Evolutionary conservation across 2,113 vertebrate species (phyloP).

Genomic region (Psittacula cyanocephala): DNA sequence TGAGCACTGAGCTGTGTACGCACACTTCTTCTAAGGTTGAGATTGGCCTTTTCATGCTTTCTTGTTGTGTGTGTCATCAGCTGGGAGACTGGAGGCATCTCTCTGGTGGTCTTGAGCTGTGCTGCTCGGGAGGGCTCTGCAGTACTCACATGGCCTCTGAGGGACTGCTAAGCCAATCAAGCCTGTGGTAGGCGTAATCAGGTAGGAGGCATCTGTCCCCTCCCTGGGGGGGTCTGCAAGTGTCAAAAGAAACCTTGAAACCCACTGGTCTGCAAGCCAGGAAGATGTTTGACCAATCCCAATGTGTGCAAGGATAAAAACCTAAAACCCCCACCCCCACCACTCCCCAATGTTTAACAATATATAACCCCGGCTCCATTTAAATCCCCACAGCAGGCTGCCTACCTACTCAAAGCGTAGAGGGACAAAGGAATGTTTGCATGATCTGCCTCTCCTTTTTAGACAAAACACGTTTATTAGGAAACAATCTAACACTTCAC

Average conservation of each 20-base stretch:
- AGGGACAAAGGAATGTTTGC: neutral
- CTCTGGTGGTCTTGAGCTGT: neutral
- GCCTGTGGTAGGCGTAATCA: neutral
- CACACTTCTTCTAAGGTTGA: neutral
- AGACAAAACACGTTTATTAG: neutral
- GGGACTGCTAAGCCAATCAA: neutral
- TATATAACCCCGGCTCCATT: neutral
- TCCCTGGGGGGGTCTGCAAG: neutral
- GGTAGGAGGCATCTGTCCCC: neutral
- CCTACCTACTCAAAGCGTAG: neutral
- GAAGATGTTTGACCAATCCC: neutral
- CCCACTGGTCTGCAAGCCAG: neutral
- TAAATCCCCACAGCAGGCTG: neutral
- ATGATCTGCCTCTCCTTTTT: neutral
- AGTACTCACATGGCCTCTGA: neutral
- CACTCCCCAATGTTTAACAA: neutral
- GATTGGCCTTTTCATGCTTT: neutral
- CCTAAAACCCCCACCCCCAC: neutral
- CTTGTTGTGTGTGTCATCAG: rapidly evolving
- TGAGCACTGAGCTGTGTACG: rapidly evolving
- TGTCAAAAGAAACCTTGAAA: neutral
- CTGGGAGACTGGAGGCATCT: neutral
- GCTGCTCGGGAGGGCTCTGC: neutral
- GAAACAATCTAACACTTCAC: neutral
- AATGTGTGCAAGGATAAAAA: neutral